A percentile compares a stretch with the other conserved stretches of the same genome.
Evolutionary conservation across 2,888 invertebrate species (phyloP).

Genomic region (Noctua janthina): DNA sequence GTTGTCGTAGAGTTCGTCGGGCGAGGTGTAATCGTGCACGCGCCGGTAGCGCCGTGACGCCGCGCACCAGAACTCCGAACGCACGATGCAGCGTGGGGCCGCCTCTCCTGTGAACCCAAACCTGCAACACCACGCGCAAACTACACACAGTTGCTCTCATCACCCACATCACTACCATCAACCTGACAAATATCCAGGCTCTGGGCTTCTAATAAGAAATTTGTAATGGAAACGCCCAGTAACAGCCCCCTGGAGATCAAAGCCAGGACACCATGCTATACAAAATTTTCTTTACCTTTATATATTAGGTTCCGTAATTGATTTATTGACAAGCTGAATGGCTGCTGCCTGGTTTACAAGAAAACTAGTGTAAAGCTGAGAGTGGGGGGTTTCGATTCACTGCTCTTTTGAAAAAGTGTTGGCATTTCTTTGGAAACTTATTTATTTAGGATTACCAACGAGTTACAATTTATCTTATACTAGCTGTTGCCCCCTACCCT

Average conservation of each 20-base stretch:
- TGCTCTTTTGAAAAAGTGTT: too few relatives aligned
- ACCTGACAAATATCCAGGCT: neutral
- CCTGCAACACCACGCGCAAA: slow-evolving; percentile 84
- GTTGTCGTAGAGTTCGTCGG: slow-evolving; percentile 94
- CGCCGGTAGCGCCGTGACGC: slow-evolving; percentile 90
- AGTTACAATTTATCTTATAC: too few relatives aligned
- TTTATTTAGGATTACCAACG: too few relatives aligned
- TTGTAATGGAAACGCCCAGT: neutral
- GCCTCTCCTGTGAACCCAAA: slow-evolving; percentile 98
- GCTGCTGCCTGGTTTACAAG: neutral
- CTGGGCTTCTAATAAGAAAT: neutral
- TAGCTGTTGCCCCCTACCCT: too few relatives aligned
- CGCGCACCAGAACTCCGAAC: slow-evolving; percentile 93
- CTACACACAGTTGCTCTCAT: neutral
- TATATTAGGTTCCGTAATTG: neutral
- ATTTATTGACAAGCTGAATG: slow-evolving; percentile 4
- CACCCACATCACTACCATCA: neutral
- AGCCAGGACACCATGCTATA: neutral
- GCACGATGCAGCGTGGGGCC: slow-evolving; percentile 96
- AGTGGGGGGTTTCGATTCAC: neutral
- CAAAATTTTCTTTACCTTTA: neutral
- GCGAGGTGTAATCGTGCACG: slow-evolving; percentile 92
- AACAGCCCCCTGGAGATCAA: neutral
- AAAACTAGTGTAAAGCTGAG: neutral
- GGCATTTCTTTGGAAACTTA: too few relatives aligned